Conservation (phyloP, 2,888 invertebrate species). For the Cryptus armator region DNA sequence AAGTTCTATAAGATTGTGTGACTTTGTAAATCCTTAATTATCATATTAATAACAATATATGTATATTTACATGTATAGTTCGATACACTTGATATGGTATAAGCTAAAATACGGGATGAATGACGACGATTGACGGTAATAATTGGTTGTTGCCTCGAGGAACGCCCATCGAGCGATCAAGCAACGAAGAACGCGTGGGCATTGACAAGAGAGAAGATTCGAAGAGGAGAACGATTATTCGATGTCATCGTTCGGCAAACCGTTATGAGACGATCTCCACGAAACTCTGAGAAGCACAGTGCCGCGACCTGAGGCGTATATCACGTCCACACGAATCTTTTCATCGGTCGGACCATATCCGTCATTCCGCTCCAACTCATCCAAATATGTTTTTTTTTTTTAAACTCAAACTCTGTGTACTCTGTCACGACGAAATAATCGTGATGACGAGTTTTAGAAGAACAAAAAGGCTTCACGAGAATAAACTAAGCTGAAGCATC, state of each 20-base stretch:
- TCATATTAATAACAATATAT: neutral
- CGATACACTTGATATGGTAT: constrained; percentile 14
- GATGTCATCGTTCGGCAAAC: constrained; percentile 32
- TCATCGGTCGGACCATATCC: neutral
- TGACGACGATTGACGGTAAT: constrained; percentile 22
- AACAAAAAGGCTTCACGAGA: constrained; percentile 42
- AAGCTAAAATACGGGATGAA: constrained; percentile 13
- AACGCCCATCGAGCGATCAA: constrained; percentile 21
- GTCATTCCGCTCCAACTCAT: neutral
- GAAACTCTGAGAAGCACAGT: neutral
- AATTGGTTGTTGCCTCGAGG: constrained; percentile 15
- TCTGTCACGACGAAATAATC: constrained; percentile 25
- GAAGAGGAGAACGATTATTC: constrained; percentile 22
- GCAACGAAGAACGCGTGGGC: constrained; percentile 14
- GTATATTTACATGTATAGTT: neutral
- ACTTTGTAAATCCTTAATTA: too few species aligned
- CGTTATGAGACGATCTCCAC: constrained; percentile 13
- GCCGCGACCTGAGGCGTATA: neutral
- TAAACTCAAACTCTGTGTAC: constrained; percentile 4
- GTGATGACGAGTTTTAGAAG: constrained; percentile 27
- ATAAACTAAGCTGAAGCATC: constrained; percentile 49
- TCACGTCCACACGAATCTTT: neutral
- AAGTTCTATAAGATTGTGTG: too few species aligned
- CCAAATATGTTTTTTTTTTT: neutral
- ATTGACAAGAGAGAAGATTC: neutral